Evolutionary conservation across 2,113 vertebrate species (phyloP), one percentile per base, ranked within the genome.

Genomic region (Megatriorchis doriae): DNA sequence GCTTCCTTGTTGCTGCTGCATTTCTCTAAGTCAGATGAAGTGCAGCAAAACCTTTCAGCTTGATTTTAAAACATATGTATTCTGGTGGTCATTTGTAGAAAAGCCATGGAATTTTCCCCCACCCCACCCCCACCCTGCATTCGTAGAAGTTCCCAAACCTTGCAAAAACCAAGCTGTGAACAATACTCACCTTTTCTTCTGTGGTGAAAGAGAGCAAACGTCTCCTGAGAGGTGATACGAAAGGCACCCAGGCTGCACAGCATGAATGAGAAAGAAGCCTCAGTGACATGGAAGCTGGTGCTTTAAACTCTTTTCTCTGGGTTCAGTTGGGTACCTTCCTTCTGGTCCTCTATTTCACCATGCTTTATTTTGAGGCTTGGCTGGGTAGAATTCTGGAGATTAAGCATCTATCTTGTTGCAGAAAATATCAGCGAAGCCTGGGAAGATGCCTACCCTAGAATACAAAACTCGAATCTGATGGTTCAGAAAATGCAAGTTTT

Each of bases 41-140:
- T 25, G 32, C 34, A 67, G 63, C 17, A 68, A 82, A 90, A 20
- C 59, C 58, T 38, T 11, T 26, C 52, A 66, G 7, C 38, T 81
- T 22, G 19, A 20, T 65, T 92, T 83, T 74, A 74, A 55, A 61
- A 3, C 6, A 2, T 48, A 19, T 61, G 2, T 48, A 19, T 61
- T 68, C 40, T 4, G 3, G 16, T 40, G 19, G 23, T 40, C 50
- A 52, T 3, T 43, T 45, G 8, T 43, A 21, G 59, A 48, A 43
- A 73, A 78, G 8, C 29, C 2, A 2, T 8, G 58, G 38, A 22
- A n/a, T 27, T 66, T 32, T 38, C 13, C 2, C 7, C 40, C 50
- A 50, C 2, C 7, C 7, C 7, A 48, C 21, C 47, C 47, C 47
- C 1, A 2, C 1, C 9, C 1, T 0, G 2, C 29, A 14, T 42